Conservation (phyloP, 2,888 invertebrate species). For the Anodontia alba region DNA sequence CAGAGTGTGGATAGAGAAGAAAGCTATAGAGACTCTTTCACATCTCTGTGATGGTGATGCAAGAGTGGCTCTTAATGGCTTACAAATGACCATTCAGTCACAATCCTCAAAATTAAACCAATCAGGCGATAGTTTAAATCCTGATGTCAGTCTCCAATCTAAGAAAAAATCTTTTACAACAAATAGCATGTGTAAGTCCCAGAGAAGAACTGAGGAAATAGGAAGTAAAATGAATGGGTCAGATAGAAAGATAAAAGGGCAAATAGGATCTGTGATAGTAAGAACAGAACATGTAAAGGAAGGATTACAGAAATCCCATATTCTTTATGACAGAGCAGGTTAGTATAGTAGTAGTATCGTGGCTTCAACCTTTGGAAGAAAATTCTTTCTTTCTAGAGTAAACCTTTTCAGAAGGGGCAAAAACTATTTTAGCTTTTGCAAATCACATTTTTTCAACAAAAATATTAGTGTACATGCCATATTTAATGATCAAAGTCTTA, state of each 20-base stretch:
- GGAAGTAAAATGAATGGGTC: background rate
- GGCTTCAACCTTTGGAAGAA: too few relatives aligned
- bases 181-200: background rate
- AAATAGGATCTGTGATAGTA: constrained; percentile 82
- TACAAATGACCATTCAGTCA: constrained; percentile 90
- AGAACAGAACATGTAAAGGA: constrained; percentile 90
- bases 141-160: background rate
- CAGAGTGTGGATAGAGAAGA: constrained; percentile 85
- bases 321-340: constrained; percentile 91
- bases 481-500: too few relatives aligned
- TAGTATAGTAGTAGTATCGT: background rate
- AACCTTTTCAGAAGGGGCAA: too few relatives aligned
- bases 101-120: constrained; percentile 63
- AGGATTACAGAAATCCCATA: constrained; percentile 90
- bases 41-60: constrained; percentile 94
- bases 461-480: too few relatives aligned
- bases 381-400: too few relatives aligned
- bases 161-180: background rate
- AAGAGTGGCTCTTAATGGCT: constrained; percentile 90
- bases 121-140: constrained; percentile 14
- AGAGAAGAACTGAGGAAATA: background rate
- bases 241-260: background rate
- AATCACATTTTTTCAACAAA: too few relatives aligned
- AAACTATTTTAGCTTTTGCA: too few relatives aligned
- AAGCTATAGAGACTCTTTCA: constrained; percentile 90